Evolutionary conservation across 2,888 invertebrate species (phyloP).

Genomic region (Epistrophe eligans): DNA sequence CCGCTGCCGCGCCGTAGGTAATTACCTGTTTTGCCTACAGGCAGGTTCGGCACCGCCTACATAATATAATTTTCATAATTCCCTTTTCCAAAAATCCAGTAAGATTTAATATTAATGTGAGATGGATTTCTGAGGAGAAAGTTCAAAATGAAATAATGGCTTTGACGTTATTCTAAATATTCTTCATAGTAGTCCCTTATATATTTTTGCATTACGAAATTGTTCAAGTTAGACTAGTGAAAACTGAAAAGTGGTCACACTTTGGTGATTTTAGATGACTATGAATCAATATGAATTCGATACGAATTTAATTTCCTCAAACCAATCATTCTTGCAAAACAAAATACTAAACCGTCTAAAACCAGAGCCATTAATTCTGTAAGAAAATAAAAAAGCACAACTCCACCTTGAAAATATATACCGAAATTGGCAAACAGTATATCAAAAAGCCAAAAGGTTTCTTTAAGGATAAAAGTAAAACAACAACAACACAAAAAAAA

Average conservation of each 20-base stretch:
- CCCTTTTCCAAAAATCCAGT: no score
- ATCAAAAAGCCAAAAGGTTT: constrained; percentile 30
- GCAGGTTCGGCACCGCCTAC: no score
- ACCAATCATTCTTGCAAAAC: neutral
- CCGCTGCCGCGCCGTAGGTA: no score
- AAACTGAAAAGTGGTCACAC: constrained; percentile 25
- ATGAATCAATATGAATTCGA: constrained; percentile 35
- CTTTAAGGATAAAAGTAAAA: constrained; percentile 16
- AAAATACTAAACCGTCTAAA: constrained; percentile 23
- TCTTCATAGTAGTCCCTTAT: neutral
- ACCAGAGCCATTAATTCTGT: constrained; percentile 31
- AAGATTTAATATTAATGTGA: no score
- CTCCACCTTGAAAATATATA: constrained; percentile 30
- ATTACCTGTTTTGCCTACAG: no score
- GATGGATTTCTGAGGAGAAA: no score
- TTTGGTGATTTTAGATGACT: neutral
- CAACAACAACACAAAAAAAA: neutral
- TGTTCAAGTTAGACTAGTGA: neutral
- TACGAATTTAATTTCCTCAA: constrained; percentile 33
- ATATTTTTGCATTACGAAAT: constrained; percentile 8
- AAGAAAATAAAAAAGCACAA: neutral
- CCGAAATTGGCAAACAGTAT: constrained; percentile 34
- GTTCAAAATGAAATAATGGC: neutral
- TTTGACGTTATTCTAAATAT: neutral
- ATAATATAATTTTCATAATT: no score